phyloP scores from a whole-genome alignment of 2,888 invertebrate genomes.

The Synergus itoensis region DNA sequence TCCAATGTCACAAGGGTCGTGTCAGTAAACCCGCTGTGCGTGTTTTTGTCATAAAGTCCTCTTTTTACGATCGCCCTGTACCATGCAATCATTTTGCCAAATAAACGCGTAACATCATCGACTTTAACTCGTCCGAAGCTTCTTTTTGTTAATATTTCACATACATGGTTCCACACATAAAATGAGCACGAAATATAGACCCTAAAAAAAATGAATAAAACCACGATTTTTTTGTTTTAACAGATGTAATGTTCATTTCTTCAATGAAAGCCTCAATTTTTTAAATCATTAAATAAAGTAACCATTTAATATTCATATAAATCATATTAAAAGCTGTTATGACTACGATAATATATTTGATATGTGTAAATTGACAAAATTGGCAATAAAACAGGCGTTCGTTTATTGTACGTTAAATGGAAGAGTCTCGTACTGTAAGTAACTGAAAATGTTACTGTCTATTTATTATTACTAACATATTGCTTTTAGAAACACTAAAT shows the following conservation, averaged over 20 bases:
- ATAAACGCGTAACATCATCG: conserved; percentile 47
- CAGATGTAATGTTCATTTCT: neutral
- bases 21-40: conserved; percentile 34
- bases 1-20: conserved; percentile 39
- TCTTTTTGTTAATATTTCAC: conserved; percentile 1
- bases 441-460: conserved; percentile 51
- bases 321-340: no score
- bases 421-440: neutral
- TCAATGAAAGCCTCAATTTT: no score
- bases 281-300: no score
- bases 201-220: no score
- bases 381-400: no score
- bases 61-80: conserved; percentile 47
- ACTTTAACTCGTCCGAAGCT: neutral
- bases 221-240: neutral
- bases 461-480: conserved; percentile 44
- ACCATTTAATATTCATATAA: no score
- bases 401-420: no score
- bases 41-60: conserved; percentile 48
- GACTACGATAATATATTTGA: neutral
- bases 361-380: neutral
- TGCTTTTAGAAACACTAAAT: conserved; percentile 24
- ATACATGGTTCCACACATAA: neutral
- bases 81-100: conserved; percentile 50
- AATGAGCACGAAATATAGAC: neutral